Conservation (phyloP, 2,797 vertebrate genomes). For the Enoplosus armatus region DNA sequence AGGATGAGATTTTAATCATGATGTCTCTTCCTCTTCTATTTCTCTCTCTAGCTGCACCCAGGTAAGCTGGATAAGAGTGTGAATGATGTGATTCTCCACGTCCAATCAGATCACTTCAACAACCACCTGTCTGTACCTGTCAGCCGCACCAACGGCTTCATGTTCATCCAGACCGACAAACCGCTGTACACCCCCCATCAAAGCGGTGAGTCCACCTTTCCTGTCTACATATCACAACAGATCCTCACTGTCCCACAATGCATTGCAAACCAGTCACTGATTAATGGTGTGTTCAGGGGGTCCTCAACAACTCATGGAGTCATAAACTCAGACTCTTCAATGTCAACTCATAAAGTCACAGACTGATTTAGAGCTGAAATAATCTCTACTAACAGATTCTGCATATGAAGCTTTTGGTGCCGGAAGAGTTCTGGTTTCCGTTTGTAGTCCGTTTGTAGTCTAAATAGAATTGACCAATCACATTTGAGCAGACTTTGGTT, state of each 20-base stretch:
- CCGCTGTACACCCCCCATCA: slow-evolving; percentile 92
- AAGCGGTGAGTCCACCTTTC: slow-evolving; percentile 75
- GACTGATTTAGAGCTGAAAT: too few species aligned
- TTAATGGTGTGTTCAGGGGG: background rate
- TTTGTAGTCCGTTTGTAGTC: too few species aligned
- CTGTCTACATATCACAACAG: background rate
- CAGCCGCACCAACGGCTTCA: slow-evolving; percentile 89
- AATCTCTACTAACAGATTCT: too few species aligned
- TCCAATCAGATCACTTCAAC: slow-evolving; percentile 87
- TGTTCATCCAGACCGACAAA: slow-evolving; percentile 95
- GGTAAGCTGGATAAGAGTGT: slow-evolving; percentile 75
- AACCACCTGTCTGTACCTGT: slow-evolving; percentile 82
- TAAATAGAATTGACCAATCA: too few species aligned
- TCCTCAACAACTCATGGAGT: background rate
- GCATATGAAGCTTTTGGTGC: too few species aligned
- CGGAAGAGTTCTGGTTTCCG: too few species aligned
- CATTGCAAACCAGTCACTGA: background rate
- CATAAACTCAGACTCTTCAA: background rate
- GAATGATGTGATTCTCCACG: slow-evolving; percentile 86
- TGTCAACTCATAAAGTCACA: too few species aligned
- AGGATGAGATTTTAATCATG: too few species aligned
- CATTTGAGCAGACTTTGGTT: too few species aligned
- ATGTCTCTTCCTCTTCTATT: background rate
- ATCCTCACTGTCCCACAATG: background rate
- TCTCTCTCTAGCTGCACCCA: slow-evolving; percentile 68